Evolutionary conservation across 2,797 vertebrate genomes (phyloP), one percentile per base, ranked within the genome.

Genomic region (Aldrovandia affinis): DNA sequence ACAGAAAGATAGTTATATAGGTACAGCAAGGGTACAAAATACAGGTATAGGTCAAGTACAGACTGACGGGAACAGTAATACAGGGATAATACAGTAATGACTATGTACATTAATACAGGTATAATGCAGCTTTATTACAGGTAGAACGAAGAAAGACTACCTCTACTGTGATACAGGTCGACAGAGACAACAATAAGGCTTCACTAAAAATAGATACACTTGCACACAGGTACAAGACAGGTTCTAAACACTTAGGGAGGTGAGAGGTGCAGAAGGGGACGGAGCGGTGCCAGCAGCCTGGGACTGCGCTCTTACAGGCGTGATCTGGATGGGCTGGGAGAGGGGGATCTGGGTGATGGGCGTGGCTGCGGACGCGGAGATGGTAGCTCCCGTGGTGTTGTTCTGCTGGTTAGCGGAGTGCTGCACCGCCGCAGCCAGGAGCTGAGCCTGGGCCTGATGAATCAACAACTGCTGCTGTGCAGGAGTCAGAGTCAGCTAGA

Each of bases 281-380:
- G 5, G 33, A 36, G 42, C 1, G 22, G 50, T 30, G 57, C 10
- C 57, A 77, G 50, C 18, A 70, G 25, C 7, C 12, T 14, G 7
- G 6, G n/a, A 33, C 25, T 12, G 33, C 0, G 50, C 52, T 84
- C 95, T 93, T 95, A 96, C 96, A 84, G 98, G 95, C 92, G 97
- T 96, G 87, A 99, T 98, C 95, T 99, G 98, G 92, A 99, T 98
- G 92, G 98, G 97, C 94, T 99, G 98, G 70, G 98, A 98, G 86
- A 99, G 95, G 89, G 98, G 97, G 89, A 99, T 96, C 96, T 99
- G 98, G 86, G 98, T 98, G 92, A 99, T 98, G 89, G 98, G 98
- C 2, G 98, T 96, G 90, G 98, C 98, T 91, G 98, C 98, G 36
- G 97, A 96, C 91, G 98, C 98, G 1, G 98, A 99, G 96, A 99